These are phyloP conservation scores for Cephalopachus bancanus DNA, from an alignment of 2,797 vertebrate species.

Conservation along the genomic window DNA sequence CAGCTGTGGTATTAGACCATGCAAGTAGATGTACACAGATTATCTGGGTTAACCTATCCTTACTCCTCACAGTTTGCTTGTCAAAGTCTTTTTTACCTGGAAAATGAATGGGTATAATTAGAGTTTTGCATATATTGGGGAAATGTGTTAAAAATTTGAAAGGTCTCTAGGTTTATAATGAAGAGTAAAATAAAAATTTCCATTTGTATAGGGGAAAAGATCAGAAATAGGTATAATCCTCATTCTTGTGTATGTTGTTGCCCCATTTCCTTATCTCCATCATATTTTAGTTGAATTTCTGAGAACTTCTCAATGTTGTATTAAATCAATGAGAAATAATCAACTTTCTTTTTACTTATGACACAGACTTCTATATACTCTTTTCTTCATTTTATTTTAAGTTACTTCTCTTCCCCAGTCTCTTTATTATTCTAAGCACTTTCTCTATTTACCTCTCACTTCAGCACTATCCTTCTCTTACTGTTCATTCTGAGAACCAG, in stretches of 20 bases:
- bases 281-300: constrained; percentile 26
- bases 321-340: background rate
- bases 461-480: background rate
- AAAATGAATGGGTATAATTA: background rate
- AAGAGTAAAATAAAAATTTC: background rate
- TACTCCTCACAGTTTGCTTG: background rate
- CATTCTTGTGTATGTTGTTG: background rate
- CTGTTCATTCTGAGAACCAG: background rate
- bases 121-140: background rate
- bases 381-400: constrained; percentile 26
- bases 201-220: background rate
- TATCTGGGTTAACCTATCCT: background rate
- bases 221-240: background rate
- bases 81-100: background rate
- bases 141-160: constrained; percentile 19
- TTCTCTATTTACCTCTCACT: background rate
- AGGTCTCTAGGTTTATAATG: background rate
- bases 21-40: background rate
- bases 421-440: background rate
- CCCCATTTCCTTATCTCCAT: background rate
- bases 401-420: background rate
- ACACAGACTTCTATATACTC: background rate
- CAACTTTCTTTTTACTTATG: background rate
- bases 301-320: background rate
- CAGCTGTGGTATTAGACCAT: background rate